A percentile compares a stretch with the other conserved stretches of the same genome.
phyloP scores from a whole-genome alignment of 2,888 invertebrate species.

The Tridacna crocea region DNA sequence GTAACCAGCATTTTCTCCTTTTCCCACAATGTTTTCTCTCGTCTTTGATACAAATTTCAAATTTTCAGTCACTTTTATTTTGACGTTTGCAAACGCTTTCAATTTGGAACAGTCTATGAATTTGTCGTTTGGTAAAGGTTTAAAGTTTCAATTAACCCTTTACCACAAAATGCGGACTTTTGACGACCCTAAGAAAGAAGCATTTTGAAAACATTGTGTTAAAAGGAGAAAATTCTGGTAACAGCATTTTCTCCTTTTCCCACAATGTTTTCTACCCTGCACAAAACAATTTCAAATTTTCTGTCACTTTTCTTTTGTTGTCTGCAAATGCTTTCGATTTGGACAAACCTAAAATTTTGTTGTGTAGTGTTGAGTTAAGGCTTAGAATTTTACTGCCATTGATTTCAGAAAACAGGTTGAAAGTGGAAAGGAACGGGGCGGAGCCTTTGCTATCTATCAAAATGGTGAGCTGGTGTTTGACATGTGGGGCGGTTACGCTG shows the following conservation, averaged over 20 bases:
- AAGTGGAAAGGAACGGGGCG: conserved; percentile 70
- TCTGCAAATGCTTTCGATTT: too few species aligned
- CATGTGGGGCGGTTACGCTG: conserved; percentile 81
- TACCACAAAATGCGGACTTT: too few species aligned
- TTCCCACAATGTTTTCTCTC: neutral
- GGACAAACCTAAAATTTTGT: too few species aligned
- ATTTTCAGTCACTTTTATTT: neutral
- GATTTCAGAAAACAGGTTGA: conserved; percentile 40
- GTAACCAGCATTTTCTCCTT: conserved; percentile 1
- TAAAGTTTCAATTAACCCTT: neutral
- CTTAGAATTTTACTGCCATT: neutral
- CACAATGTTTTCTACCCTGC: too few species aligned
- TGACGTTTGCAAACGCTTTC: neutral
- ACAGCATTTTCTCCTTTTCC: too few species aligned
- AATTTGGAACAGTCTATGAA: neutral
- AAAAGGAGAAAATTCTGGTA: too few species aligned
- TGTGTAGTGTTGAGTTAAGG: too few species aligned
- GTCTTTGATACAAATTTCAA: neutral
- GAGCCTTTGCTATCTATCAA: conserved; percentile 75
- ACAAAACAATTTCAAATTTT: too few species aligned
- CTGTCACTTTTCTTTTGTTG: too few species aligned
- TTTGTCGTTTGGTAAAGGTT: neutral
- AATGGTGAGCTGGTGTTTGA: conserved; percentile 78
- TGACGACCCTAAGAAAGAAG: too few species aligned
- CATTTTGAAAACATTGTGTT: too few species aligned